Base-by-base conservation (phyloP, 2,113 vertebrate genomes). In the Myotis yumanensis region DNA sequence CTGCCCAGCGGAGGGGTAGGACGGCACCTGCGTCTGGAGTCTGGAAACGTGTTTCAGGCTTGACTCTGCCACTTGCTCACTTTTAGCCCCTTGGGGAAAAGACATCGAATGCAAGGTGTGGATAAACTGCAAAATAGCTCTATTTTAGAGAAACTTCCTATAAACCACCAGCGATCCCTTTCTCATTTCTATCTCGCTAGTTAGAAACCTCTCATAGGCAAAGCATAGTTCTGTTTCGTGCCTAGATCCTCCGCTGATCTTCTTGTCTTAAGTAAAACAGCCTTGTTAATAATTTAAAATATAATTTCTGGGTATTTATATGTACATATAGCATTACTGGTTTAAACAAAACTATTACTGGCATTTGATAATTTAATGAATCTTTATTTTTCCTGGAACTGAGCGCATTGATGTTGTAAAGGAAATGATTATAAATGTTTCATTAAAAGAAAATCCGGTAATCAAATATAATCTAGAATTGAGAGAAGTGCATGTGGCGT, bases 391-490 rank as follows among this genome's bases (percentile, higher is more conserved):
- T 98, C 97, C 48, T 52, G 96, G 96, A 95, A 98, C 57, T 12
- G 77, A 96, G 79, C 87, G 85, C 96, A 94, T 15, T 86, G 85
- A 94, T 93, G 28, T 88, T 91, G 30, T 96, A 97, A 91, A 96
- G 73, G 83, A 97, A 97, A 46, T 80, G 66, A 93, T 96, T 43
- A 97, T 98, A 94, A 97, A 98, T 97, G 97, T 97, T 98, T 96
- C 87, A 97, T 97, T 95, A 98, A 97, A 96, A 91, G 93, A 96
- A 95, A 97, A 96, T 69, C 35, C 82, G 84, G 92, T 89, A 98
- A 97, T 97, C 93, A 97, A 96, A 95, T 96, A 92, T 90, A 95
- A 93, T 95, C 80, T 71, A 92, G 79, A 95, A 64, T 90, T 54
- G 46, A 95, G 75, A 95, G 54, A 80, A 46, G 25, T n/a, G 7